Conservation (phyloP, 35 echinoderm and acorn worm genomes). For the Chiridota heheva region DNA sequence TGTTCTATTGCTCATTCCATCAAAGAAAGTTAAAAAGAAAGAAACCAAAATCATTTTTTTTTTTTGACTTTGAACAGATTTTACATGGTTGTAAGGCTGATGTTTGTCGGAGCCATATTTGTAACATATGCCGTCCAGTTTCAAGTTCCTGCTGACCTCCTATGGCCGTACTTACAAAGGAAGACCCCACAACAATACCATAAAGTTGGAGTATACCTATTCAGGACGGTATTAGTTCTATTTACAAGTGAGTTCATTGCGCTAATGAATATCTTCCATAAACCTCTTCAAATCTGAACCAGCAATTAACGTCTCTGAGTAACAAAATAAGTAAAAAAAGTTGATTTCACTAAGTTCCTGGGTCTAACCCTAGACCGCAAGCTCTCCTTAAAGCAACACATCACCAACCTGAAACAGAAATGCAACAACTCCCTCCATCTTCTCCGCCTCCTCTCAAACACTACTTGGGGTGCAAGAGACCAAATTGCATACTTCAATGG, state of each 20-base stretch:
- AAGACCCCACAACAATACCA: conserved; percentile 47
- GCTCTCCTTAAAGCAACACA: too few relatives aligned
- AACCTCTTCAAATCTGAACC: too few relatives aligned
- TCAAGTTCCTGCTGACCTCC: conserved; percentile 76
- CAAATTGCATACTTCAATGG: background rate
- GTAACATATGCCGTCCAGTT: conserved; percentile 97
- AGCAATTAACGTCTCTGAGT: background rate
- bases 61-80: conserved; percentile 50
- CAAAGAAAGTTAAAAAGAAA: too few relatives aligned
- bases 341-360: background rate
- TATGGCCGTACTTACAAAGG: conserved; percentile 74
- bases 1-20: too few relatives aligned
- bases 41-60: too few relatives aligned
- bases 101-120: conserved; percentile 88
- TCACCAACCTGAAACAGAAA: too few relatives aligned
- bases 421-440: background rate
- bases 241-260: conserved; percentile 79
- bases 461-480: too few relatives aligned
- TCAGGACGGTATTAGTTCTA: conserved; percentile 68
- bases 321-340: background rate
- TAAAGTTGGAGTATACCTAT: conserved; percentile 58
- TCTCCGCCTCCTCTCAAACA: too few relatives aligned
- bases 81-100: conserved; percentile 64
- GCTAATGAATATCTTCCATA: background rate
- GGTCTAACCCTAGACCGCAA: too few relatives aligned